Percentiles rank a stretch among this genome's conserved stretches.
These are phyloP conservation scores for Microplitis mediator DNA, from an alignment of 1,140 invertebrate species.

Conservation along the genomic window DNA sequence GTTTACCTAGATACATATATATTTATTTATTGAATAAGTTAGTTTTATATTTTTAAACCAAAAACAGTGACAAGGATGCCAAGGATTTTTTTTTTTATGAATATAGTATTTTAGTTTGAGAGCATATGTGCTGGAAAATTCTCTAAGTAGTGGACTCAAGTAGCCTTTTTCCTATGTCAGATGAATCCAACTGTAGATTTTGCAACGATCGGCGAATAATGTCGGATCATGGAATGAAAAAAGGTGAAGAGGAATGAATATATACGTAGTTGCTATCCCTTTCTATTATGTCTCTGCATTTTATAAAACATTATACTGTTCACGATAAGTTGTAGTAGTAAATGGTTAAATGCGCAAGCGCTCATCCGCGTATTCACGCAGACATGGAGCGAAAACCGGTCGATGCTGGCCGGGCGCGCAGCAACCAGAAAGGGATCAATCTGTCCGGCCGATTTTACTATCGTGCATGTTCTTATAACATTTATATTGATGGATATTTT, in stretches of 20 bases:
- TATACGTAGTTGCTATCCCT: neutral
- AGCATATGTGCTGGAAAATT: too few species aligned
- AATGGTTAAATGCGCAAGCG: slow-evolving; percentile 48
- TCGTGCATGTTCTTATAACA: too few species aligned
- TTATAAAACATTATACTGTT: slow-evolving; percentile 22
- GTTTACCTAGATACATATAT: neutral
- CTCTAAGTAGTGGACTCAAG: neutral
- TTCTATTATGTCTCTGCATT: neutral
- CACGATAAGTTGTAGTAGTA: slow-evolving; percentile 44
- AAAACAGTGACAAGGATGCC: too few species aligned
- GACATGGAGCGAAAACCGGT: slow-evolving; percentile 46
- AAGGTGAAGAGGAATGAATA: slow-evolving; percentile 4
- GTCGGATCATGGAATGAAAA: slow-evolving; percentile 27
- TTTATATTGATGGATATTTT: too few species aligned
- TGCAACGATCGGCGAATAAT: slow-evolving; percentile 37
- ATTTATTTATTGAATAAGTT: neutral
- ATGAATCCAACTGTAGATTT: slow-evolving; percentile 30
- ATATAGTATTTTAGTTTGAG: too few species aligned
- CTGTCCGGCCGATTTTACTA: slow-evolving; percentile 5
- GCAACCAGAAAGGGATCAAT: slow-evolving; percentile 6
- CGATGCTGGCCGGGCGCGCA: slow-evolving; percentile 55
- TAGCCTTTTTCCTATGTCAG: neutral
- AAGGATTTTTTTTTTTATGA: too few species aligned
- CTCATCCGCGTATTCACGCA: slow-evolving; percentile 28
- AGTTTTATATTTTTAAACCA: too few species aligned